Evolutionary conservation across 2,888 invertebrate genomes (phyloP).

Genomic region (Melanotus villosus): DNA sequence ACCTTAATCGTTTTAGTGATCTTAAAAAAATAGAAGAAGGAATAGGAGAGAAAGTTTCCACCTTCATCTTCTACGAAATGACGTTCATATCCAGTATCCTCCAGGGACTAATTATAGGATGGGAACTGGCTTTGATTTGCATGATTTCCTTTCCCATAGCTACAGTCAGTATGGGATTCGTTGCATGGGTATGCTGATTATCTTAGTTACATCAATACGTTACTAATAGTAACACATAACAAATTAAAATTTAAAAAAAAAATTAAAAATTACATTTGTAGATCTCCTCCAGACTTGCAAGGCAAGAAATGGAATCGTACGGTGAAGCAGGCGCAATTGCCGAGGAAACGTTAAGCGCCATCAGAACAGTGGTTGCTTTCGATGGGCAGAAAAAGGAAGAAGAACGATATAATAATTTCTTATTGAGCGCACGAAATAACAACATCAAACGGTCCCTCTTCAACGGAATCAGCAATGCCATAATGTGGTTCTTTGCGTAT

Average conservation of each 20-base stretch:
- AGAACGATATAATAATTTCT: slow-evolving; percentile 75
- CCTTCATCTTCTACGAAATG: slow-evolving; percentile 79
- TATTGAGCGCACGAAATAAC: slow-evolving; percentile 75
- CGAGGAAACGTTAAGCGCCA: slow-evolving; percentile 82
- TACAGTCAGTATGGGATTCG: slow-evolving; percentile 75
- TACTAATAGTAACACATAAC: not conserved
- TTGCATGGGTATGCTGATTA: slow-evolving; percentile 75
- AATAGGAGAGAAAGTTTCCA: slow-evolving; percentile 85
- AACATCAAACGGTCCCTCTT: slow-evolving; percentile 75
- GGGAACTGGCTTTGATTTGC: slow-evolving; percentile 86
- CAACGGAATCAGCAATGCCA: slow-evolving; percentile 67
- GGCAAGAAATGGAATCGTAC: slow-evolving; percentile 79
- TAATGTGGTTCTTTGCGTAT: slow-evolving; percentile 84
- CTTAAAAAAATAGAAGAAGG: slow-evolving; percentile 85
- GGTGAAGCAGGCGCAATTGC: slow-evolving; percentile 83
- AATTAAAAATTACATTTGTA: slow-evolving; percentile 55
- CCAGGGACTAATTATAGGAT: slow-evolving; percentile 82
- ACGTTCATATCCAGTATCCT: slow-evolving; percentile 79
- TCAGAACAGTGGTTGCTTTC: slow-evolving; percentile 85
- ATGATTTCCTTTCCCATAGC: slow-evolving; percentile 81
- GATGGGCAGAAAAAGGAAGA: slow-evolving; percentile 82
- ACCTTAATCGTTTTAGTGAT: slow-evolving; percentile 78
- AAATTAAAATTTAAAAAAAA: not conserved
- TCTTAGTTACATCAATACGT: too few species aligned
- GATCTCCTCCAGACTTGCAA: slow-evolving; percentile 76